phyloP scores from a whole-genome alignment of 2,113 vertebrate species.

The Amphiprion percula region DNA sequence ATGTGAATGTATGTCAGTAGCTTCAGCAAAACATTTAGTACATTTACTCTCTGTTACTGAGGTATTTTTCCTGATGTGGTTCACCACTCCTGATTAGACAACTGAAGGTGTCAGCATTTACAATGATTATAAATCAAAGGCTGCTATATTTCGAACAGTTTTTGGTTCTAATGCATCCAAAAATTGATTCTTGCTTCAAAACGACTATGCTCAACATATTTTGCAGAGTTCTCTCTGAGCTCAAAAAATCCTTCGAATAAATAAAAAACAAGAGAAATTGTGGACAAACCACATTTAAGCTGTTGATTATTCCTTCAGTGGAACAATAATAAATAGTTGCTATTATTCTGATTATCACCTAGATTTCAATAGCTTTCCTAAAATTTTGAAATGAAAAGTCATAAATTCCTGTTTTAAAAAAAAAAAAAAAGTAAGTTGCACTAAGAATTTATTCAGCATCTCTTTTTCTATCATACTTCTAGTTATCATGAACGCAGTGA shows the following conservation, averaged over 20 bases:
- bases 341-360: too few species aligned
- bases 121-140: too few species aligned
- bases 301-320: background rate
- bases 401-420: background rate
- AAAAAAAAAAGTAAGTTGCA: background rate
- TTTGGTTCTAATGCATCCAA: background rate
- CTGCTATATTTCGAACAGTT: background rate
- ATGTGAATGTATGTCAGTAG: background rate
- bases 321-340: background rate
- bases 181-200: background rate
- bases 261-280: background rate
- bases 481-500: conserved; percentile 44
- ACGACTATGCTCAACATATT: background rate
- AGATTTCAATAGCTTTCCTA: too few species aligned
- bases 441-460: conserved; percentile 12
- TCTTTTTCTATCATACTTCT: conserved; percentile 36
- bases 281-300: background rate
- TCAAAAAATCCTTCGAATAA: background rate
- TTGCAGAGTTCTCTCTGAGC: background rate
- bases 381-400: background rate
- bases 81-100: too few species aligned
- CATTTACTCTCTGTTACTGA: background rate
- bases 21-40: conserved; percentile 1
- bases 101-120: too few species aligned
- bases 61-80: too few species aligned